Conservation (phyloP, 2,797 vertebrate species). For the Euthynnus affinis region DNA sequence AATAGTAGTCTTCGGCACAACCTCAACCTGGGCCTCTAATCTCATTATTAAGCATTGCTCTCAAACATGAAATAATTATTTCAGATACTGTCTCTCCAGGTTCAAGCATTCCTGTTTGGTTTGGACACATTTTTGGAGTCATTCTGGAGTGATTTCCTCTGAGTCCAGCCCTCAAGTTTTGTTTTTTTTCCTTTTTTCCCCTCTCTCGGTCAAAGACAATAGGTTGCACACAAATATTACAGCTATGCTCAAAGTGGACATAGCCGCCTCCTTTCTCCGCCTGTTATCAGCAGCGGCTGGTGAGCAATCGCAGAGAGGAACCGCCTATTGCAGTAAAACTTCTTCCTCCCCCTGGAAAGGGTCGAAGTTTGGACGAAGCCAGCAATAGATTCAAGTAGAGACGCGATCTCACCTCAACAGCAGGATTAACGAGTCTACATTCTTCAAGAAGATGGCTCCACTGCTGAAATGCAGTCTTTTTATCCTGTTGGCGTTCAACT, state of each 20-base stretch:
- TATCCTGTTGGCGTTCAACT: constrained; percentile 41
- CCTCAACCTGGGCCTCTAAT: neutral
- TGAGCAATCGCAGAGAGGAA: constrained; percentile 38
- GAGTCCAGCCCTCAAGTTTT: too few species aligned
- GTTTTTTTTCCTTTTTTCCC: neutral
- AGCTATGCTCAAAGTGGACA: constrained; percentile 14
- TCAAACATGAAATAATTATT: neutral
- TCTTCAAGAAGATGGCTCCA: constrained; percentile 54
- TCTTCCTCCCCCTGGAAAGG: constrained; percentile 21
- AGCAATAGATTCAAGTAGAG: neutral
- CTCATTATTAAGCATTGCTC: too few species aligned
- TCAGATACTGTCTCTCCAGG: neutral
- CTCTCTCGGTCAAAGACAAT: constrained; percentile 34
- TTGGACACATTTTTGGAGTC: neutral
- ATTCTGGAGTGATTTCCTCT: neutral
- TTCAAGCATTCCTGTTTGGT: neutral
- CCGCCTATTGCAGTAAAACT: constrained; percentile 61
- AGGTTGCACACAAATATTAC: constrained; percentile 8
- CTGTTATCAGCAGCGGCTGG: constrained; percentile 62
- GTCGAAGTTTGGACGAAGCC: constrained; percentile 72
- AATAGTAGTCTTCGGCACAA: too few species aligned
- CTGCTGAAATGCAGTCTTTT: constrained; percentile 28
- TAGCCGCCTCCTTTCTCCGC: constrained; percentile 28
- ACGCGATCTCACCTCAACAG: neutral
- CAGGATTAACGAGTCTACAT: neutral